These are phyloP conservation scores for Anseranas semipalmata DNA, from an alignment of 2,113 vertebrate genomes.

Conservation along the genomic window DNA sequence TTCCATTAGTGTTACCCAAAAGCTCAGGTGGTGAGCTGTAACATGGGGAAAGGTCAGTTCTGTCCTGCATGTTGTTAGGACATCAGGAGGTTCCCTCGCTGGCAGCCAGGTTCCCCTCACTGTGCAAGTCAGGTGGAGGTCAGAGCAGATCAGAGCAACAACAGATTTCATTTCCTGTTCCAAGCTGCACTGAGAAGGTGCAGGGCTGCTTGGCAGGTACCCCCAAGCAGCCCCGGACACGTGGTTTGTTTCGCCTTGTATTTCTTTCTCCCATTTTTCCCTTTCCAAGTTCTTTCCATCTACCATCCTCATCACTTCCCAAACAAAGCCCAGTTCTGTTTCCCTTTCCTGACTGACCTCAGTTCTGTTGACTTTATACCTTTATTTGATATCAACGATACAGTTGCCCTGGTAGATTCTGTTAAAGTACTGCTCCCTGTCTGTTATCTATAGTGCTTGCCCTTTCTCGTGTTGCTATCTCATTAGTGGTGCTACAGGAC, in stretches of 20 bases:
- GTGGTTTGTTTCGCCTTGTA: background rate
- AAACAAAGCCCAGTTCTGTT: background rate
- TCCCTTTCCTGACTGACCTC: background rate
- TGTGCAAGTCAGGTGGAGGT: accelerated
- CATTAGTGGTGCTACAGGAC: background rate
- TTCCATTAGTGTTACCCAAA: background rate
- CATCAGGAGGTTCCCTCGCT: accelerated
- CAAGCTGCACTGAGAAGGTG: background rate
- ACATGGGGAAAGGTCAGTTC: background rate
- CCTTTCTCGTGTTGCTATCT: background rate
- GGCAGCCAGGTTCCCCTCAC: background rate
- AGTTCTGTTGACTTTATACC: background rate
- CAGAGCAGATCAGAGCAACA: background rate
- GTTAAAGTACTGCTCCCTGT: background rate
- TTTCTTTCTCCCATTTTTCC: background rate
- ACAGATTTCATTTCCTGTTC: background rate
- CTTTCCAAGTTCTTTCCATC: background rate
- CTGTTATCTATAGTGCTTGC: background rate
- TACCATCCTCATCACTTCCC: background rate
- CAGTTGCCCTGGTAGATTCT: background rate
- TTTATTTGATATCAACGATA: background rate
- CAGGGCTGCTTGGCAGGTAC: background rate
- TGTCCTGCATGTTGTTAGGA: accelerated
- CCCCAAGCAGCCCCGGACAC: background rate
- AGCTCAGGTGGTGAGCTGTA: background rate